Conservation (phyloP, 1,140 invertebrate species). For the Thaumatotibia leucotreta region DNA sequence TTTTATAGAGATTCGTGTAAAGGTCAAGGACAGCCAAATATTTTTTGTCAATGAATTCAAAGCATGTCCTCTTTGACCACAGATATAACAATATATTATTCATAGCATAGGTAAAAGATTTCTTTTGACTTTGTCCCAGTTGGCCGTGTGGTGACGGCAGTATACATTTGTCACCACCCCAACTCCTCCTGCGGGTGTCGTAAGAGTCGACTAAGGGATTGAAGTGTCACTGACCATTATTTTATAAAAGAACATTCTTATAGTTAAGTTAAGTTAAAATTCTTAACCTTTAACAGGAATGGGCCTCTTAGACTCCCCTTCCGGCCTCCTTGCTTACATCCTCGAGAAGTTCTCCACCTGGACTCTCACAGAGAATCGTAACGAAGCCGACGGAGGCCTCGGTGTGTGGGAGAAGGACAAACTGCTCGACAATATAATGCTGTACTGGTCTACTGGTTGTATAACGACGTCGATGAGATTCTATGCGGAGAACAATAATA, state of each 20-base stretch:
- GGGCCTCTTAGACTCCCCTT: conserved; percentile 79
- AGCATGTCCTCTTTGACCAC: no score
- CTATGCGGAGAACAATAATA: conserved; percentile 82
- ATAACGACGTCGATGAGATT: conserved; percentile 87
- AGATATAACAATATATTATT: no score
- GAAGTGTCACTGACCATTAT: no score
- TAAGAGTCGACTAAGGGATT: no score
- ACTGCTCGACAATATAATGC: conserved; percentile 91
- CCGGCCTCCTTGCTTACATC: conserved; percentile 85
- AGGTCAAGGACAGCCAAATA: neutral
- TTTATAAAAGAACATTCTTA: no score
- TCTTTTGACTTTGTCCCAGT: no score
- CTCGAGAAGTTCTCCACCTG: conserved; percentile 89
- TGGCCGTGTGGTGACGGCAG: no score
- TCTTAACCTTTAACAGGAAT: conserved; percentile 46
- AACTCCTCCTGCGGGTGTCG: no score
- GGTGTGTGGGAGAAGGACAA: conserved; percentile 70
- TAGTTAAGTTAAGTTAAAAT: neutral
- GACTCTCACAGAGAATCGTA: conserved; percentile 75
- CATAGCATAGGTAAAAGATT: no score
- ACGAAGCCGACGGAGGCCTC: conserved; percentile 83
- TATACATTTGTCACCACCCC: no score
- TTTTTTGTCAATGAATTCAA: neutral
- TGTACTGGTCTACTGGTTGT: conserved; percentile 89
- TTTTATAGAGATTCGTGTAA: neutral